Percentiles rank a stretch among this genome's conserved stretches.
These are phyloP conservation scores for Anoplopoma fimbria DNA, from an alignment of 2,113 vertebrate species.

Conservation along the genomic window DNA sequence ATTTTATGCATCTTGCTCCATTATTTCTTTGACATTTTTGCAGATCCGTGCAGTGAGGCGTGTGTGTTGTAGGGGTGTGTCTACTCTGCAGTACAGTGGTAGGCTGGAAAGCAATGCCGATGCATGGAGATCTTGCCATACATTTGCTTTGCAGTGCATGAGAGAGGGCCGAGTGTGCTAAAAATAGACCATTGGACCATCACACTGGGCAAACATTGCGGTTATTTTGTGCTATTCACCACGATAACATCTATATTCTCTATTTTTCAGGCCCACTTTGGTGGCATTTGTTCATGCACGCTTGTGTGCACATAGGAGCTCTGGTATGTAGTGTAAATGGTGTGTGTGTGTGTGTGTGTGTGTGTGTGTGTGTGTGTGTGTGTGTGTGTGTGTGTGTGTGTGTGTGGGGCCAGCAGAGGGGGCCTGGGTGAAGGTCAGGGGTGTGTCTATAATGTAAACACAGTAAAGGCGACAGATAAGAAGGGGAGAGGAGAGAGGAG, in stretches of 20 bases:
- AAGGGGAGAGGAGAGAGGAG: constrained; percentile 43
- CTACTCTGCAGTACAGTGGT: constrained; percentile 78
- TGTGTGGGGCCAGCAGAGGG: constrained; percentile 44
- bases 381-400: constrained; percentile 22
- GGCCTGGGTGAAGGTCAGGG: constrained; percentile 74
- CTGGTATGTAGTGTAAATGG: constrained; percentile 32
- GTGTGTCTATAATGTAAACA: constrained; percentile 77
- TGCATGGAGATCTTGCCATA: constrained; percentile 65
- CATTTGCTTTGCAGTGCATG: constrained; percentile 52
- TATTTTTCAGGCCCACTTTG: not conserved
- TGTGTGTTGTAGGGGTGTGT: constrained; percentile 78
- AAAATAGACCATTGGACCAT: constrained; percentile 24
- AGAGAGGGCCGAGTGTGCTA: constrained; percentile 20
- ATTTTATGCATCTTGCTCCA: constrained; percentile 6
- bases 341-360: constrained; percentile 20
- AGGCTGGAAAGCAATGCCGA: constrained; percentile 67
- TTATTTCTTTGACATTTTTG: constrained; percentile 52
- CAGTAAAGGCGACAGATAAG: constrained; percentile 62
- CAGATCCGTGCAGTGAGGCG: constrained; percentile 70
- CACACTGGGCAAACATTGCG: not conserved
- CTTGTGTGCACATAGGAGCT: constrained; percentile 14
- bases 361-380: constrained; percentile 11
- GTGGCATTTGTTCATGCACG: not conserved
- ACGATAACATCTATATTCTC: not conserved
- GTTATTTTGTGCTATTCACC: not conserved